Evolutionary conservation across 2,888 invertebrate genomes (phyloP).

Genomic region (Pseudanteris insignis): DNA sequence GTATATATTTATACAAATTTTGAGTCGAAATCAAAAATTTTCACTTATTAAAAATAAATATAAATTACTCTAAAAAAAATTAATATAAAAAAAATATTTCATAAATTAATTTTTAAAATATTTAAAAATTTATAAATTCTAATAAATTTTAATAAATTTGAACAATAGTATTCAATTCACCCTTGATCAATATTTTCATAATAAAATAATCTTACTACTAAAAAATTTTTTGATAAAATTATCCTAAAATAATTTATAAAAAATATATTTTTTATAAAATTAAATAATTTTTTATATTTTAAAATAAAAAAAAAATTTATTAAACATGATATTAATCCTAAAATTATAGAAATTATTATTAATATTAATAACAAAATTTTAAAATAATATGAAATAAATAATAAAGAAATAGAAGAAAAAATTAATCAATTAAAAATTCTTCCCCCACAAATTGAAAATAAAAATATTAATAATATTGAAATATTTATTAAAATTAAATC

Average conservation of each 20-base stretch:
- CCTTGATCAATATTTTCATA: no score
- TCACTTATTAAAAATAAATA: conserved; percentile 54
- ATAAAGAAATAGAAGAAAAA: no score
- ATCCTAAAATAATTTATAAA: conserved; percentile 25
- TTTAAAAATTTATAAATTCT: no score
- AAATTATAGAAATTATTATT: conserved; percentile 17
- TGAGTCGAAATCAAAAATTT: conserved; percentile 49
- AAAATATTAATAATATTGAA: conserved; percentile 47
- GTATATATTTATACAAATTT: conserved; percentile 37
- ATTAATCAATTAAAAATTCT: conserved; percentile 35
- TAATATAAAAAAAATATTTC: conserved; percentile 54
- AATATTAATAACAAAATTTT: no score
- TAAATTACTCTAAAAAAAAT: conserved; percentile 55
- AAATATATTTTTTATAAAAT: conserved; percentile 15
- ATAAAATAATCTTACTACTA: no score
- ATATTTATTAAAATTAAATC: conserved; percentile 39
- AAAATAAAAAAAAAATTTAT: conserved; percentile 53
- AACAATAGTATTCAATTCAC: no score
- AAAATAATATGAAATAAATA: no score
- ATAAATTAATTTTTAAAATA: neutral
- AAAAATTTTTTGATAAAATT: conserved; percentile 12
- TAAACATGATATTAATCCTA: conserved; percentile 60
- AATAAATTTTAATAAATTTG: no score
- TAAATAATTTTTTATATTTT: conserved; percentile 17
- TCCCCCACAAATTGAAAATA: conserved; percentile 41